Conservation (phyloP, 2,113 vertebrate species). For the Sterna hirundo region DNA sequence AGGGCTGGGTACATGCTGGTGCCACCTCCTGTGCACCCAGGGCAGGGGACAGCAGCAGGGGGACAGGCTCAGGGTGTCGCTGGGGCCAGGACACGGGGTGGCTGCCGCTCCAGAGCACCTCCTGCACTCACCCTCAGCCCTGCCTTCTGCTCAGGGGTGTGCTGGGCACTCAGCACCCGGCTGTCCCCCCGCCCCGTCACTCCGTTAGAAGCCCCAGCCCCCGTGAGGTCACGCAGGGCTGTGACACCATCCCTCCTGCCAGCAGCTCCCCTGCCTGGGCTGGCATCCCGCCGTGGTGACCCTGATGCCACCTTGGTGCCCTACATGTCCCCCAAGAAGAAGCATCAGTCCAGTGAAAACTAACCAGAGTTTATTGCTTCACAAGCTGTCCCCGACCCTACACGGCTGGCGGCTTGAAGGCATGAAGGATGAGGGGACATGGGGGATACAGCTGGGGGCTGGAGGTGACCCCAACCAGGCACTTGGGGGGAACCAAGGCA, state of each 20-base stretch:
- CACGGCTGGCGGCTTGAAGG: neutral
- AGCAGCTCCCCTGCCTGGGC: no score
- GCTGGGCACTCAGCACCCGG: neutral
- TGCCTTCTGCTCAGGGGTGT: neutral
- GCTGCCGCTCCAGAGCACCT: no score
- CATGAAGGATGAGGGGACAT: neutral
- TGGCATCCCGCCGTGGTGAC: no score
- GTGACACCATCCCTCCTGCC: neutral
- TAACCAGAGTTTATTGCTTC: slow-evolving; percentile 23
- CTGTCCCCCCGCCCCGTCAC: neutral
- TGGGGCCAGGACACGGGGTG: no score
- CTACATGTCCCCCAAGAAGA: neutral
- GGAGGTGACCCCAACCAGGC: neutral
- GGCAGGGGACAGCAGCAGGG: neutral
- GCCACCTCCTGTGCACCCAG: neutral
- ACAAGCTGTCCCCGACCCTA: fast-evolving
- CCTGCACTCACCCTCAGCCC: neutral
- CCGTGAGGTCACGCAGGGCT: neutral
- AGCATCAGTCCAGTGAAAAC: neutral
- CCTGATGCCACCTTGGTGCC: neutral
- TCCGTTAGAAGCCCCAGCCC: neutral
- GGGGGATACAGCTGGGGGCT: neutral
- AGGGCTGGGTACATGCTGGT: neutral
- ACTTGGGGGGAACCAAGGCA: neutral
- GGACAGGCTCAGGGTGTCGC: neutral